These are phyloP conservation scores for Microctenopoma lineatum DNA, from an alignment of 2,797 vertebrate genomes.

Conservation along the genomic window DNA sequence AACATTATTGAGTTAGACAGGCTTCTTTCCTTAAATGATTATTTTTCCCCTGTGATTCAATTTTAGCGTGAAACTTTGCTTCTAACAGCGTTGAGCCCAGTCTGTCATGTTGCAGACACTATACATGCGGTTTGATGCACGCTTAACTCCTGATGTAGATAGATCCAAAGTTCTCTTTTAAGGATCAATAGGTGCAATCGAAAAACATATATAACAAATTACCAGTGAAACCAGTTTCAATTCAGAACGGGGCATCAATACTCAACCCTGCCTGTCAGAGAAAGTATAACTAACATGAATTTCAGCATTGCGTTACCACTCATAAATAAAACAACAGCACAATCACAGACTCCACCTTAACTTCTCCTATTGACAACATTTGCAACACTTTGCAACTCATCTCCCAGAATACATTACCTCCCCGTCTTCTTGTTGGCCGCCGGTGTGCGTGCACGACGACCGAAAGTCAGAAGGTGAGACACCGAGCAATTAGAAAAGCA, in stretches of 20 bases:
- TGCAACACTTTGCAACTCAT: constrained; percentile 45
- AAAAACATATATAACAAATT: constrained; percentile 38
- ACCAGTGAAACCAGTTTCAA: constrained; percentile 16
- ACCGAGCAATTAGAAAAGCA: constrained; percentile 76
- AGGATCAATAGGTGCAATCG: constrained; percentile 36
- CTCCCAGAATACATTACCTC: constrained; percentile 41
- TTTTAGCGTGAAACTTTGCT: not conserved
- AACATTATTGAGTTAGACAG: constrained; percentile 6
- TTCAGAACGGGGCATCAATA: constrained; percentile 28
- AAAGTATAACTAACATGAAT: constrained; percentile 41
- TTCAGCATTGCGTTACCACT: constrained; percentile 59
- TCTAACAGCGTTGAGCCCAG: not conserved
- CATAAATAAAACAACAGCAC: constrained; percentile 69
- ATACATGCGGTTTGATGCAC: not conserved
- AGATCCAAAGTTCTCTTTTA: constrained; percentile 11
- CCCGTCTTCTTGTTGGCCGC: constrained; percentile 40
- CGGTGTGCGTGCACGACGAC: constrained; percentile 23
- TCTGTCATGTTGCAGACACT: constrained; percentile 9
- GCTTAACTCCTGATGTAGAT: not conserved
- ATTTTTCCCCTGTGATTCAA: not conserved
- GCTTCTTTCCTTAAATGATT: not conserved
- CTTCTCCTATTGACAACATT: constrained; percentile 53
- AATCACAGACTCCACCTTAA: constrained; percentile 50
- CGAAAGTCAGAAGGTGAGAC: constrained; percentile 60
- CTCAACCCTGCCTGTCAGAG: constrained; percentile 23